Conservation (phyloP, 2,888 invertebrate genomes). For the Phyllotreta cruciferae region DNA sequence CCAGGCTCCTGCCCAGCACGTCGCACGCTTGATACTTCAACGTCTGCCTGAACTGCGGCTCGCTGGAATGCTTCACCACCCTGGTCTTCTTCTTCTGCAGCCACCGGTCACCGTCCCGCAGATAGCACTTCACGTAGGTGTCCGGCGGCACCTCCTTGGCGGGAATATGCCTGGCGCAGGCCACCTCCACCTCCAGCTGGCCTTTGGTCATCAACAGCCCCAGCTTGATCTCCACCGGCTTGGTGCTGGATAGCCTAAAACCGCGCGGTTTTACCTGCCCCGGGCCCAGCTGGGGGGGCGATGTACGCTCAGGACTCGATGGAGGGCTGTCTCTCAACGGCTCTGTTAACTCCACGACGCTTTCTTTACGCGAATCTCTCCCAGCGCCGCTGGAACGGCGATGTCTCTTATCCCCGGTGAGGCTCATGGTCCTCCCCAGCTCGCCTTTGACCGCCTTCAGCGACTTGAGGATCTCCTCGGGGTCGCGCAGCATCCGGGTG, state of each 20-base stretch:
- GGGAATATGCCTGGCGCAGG: conserved; percentile 74
- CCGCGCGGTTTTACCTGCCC: conserved; percentile 82
- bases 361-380: conserved; percentile 64
- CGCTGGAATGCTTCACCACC: conserved; percentile 79
- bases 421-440: conserved; percentile 81
- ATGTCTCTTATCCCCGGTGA: conserved; percentile 70
- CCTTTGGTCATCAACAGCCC: conserved; percentile 91
- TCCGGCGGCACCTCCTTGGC: conserved; percentile 78
- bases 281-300: conserved; percentile 72
- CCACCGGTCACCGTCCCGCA: conserved; percentile 84
- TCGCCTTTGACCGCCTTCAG: conserved; percentile 84
- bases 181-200: conserved; percentile 87
- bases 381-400: conserved; percentile 61
- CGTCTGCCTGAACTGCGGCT: conserved; percentile 88
- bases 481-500: conserved; percentile 75
- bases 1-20: conserved; percentile 79
- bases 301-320: conserved; percentile 63
- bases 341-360: conserved; percentile 66
- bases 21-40: conserved; percentile 85
- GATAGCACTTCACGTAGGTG: conserved; percentile 92
- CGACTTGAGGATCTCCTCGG: conserved; percentile 83
- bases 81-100: conserved; percentile 92
- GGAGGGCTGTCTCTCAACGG: conserved; percentile 64
- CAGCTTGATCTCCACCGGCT: conserved; percentile 83
- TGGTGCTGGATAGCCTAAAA: conserved; percentile 68